phyloP scores from a whole-genome alignment of 2,113 vertebrate species.

The Accipiter virgatus region DNA sequence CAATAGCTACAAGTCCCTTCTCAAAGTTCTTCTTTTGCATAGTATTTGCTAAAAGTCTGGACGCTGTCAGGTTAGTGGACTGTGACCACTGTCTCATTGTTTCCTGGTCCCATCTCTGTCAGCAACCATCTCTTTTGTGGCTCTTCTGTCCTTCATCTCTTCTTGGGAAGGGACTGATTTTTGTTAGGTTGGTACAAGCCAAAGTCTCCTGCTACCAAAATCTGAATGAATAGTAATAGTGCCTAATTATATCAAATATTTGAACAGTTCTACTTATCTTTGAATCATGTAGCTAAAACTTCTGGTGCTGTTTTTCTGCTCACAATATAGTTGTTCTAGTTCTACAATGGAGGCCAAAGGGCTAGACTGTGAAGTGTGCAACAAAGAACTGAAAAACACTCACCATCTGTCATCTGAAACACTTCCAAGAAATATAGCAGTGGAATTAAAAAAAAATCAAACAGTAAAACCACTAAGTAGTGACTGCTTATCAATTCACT shows the following conservation, averaged over 20 bases:
- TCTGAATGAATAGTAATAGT: neutral
- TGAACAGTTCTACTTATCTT: neutral
- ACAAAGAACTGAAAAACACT: conserved; percentile 22
- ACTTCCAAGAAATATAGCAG: neutral
- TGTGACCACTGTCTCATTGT: neutral
- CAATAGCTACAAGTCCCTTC: neutral
- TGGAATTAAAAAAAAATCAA: neutral
- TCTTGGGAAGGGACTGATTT: neutral
- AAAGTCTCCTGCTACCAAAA: neutral
- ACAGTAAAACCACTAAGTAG: neutral
- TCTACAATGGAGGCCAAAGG: neutral
- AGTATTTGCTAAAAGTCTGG: neutral
- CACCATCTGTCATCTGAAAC: conserved; percentile 13
- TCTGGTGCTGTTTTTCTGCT: neutral
- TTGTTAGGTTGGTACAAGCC: neutral
- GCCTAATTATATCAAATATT: neutral
- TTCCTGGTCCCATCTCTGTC: neutral
- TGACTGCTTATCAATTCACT: neutral
- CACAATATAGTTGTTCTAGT: neutral
- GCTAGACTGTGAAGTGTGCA: neutral
- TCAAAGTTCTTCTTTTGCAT: neutral
- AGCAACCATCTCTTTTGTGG: neutral
- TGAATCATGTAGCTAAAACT: neutral
- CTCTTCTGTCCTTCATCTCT: neutral
- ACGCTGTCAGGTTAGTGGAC: neutral